A percentile compares a stretch with the other conserved stretches of the same genome.
Conservation (phyloP, 2,888 invertebrate genomes). For the Phengaris arion region DNA sequence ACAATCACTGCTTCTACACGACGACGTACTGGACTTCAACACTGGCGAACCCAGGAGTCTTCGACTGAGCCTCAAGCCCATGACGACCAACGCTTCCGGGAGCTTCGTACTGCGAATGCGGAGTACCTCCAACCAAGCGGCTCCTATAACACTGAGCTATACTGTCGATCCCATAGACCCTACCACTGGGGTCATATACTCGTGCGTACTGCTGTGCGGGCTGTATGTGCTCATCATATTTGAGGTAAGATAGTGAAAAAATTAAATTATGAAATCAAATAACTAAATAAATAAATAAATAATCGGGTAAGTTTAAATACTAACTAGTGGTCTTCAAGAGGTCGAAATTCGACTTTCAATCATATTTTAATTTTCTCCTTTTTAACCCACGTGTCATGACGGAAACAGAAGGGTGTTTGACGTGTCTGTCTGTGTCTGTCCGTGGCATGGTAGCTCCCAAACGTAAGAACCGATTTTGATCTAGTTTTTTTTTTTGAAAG, state of each 20-base stretch:
- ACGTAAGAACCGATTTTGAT: too few relatives aligned
- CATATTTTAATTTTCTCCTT: too few relatives aligned
- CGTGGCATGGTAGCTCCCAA: too few relatives aligned
- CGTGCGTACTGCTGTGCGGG: constrained; percentile 84
- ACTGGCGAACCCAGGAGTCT: constrained; percentile 65
- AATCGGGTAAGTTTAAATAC: too few relatives aligned
- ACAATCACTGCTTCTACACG: constrained; percentile 81
- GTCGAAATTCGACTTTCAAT: too few relatives aligned
- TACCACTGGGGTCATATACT: constrained; percentile 85
- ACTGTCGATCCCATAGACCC: constrained; percentile 82
- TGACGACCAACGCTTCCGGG: constrained; percentile 38
- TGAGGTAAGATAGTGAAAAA: constrained; percentile 82
- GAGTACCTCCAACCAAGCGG: constrained; percentile 47
- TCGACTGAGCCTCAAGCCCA: constrained; percentile 55
- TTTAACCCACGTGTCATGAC: too few relatives aligned
- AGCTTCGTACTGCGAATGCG: constrained; percentile 48
- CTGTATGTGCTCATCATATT: constrained; percentile 91
- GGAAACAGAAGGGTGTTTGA: too few relatives aligned
- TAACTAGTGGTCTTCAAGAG: too few relatives aligned
- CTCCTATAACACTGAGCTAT: constrained; percentile 69
- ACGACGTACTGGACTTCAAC: constrained; percentile 80
- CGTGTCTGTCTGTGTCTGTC: too few relatives aligned
- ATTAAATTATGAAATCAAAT: too few relatives aligned
- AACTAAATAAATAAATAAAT: too few relatives aligned
- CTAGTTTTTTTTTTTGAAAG: too few relatives aligned